A percentile compares a stretch with the other conserved stretches of the same genome.
Conservation (phyloP, 92 coral and sea anemone species). For the Umimayanthus kanabou region DNA sequence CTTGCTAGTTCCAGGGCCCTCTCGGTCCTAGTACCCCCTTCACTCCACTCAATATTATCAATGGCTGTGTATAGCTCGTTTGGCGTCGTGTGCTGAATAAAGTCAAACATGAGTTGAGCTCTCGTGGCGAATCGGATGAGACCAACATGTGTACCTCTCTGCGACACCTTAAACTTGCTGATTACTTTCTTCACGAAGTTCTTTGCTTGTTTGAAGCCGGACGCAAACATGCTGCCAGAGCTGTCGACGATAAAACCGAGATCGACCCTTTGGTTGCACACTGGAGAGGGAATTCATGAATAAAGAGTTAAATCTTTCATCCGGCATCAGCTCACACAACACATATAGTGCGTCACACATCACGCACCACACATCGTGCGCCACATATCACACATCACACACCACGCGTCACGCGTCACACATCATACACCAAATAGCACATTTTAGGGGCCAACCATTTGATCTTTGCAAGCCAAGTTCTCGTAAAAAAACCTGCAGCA, state of each 20-base stretch:
- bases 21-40: conserved; percentile 35
- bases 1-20: conserved; percentile 35
- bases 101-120: conserved; percentile 23
- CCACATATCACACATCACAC: too few relatives aligned
- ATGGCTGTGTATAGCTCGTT: background rate
- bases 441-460: too few relatives aligned
- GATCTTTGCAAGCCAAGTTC: too few relatives aligned
- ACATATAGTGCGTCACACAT: too few relatives aligned
- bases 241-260: conserved; percentile 74
- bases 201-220: conserved; percentile 70
- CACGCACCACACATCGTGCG: too few relatives aligned
- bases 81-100: background rate
- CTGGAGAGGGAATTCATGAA: conserved; percentile 27
- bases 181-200: conserved; percentile 57
- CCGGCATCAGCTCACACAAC: background rate
- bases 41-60: conserved; percentile 14
- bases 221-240: conserved; percentile 60
- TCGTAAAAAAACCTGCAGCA: too few relatives aligned
- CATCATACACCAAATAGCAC: too few relatives aligned
- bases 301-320: background rate
- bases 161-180: background rate
- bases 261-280: conserved; percentile 80
- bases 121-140: conserved; percentile 26
- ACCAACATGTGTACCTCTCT: conserved; percentile 25
- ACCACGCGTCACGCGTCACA: too few relatives aligned